Evolutionary conservation across 2,113 vertebrate species (phyloP).

Genomic region (Gorsachius goisagi): DNA sequence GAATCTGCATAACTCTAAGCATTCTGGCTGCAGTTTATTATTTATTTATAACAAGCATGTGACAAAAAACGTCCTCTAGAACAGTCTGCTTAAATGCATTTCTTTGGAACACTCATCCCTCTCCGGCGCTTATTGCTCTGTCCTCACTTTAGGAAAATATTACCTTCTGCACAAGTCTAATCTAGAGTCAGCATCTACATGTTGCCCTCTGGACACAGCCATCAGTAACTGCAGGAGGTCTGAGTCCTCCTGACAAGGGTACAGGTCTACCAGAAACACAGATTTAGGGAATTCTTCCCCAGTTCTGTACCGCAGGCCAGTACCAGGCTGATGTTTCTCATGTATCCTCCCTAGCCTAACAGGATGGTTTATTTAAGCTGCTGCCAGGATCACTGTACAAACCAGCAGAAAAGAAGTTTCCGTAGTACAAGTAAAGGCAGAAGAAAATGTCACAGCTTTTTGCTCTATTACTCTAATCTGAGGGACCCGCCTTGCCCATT

Average conservation of each 20-base stretch:
- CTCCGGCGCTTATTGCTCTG: background rate
- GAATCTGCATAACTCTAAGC: background rate
- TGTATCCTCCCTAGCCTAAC: background rate
- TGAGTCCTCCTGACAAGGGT: background rate
- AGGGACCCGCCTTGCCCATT: background rate
- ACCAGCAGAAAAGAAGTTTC: background rate
- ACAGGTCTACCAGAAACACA: background rate
- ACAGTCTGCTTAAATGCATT: background rate
- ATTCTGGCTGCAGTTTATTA: background rate
- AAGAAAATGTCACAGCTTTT: background rate
- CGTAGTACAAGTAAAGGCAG: background rate
- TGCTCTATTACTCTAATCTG: background rate
- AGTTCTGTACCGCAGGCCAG: background rate
- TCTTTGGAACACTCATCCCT: background rate
- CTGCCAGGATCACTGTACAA: background rate
- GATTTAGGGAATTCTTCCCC: background rate
- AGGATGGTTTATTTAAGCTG: background rate
- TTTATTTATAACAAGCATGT: background rate
- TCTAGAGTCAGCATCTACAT: background rate
- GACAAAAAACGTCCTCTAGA: background rate
- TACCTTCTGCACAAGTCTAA: background rate
- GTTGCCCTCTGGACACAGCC: background rate
- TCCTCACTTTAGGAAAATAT: background rate
- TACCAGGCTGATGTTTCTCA: background rate
- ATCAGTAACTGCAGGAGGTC: background rate